Evolutionary conservation across 1,140 invertebrate genomes (phyloP).

Genomic region (Sitobion miscanthi): DNA sequence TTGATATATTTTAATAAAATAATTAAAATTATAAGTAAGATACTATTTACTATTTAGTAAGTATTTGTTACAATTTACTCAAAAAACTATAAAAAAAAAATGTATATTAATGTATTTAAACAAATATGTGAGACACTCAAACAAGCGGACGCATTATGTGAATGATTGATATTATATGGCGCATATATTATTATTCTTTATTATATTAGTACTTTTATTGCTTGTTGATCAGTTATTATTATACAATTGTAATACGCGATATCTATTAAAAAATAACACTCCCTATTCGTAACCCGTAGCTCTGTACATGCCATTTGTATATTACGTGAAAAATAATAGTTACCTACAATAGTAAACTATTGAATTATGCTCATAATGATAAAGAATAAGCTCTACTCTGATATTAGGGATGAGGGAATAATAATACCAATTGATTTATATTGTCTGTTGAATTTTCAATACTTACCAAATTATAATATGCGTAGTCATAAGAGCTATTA

Average conservation of each 20-base stretch:
- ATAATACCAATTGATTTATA: neutral
- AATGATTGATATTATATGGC: neutral
- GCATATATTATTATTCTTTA: neutral
- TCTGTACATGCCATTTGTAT: neutral
- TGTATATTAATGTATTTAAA: neutral
- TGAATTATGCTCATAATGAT: neutral
- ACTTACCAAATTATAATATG: neutral
- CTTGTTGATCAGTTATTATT: neutral
- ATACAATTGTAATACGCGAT: neutral
- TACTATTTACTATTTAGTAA: no score
- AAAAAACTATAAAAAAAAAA: neutral
- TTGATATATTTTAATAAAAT: neutral
- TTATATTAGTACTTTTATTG: neutral
- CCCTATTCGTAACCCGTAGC: neutral
- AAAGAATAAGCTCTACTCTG: neutral
- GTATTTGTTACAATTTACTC: neutral
- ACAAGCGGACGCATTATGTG: neutral
- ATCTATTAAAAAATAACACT: neutral
- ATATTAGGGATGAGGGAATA: neutral
- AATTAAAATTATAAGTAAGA: neutral
- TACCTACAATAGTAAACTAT: neutral
- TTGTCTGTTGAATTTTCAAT: neutral
- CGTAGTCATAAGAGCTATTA: neutral
- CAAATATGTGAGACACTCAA: neutral
- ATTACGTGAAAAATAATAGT: neutral